phyloP scores from a whole-genome alignment of 2,113 vertebrate genomes.

The Nerophis lumbriciformis region DNA sequence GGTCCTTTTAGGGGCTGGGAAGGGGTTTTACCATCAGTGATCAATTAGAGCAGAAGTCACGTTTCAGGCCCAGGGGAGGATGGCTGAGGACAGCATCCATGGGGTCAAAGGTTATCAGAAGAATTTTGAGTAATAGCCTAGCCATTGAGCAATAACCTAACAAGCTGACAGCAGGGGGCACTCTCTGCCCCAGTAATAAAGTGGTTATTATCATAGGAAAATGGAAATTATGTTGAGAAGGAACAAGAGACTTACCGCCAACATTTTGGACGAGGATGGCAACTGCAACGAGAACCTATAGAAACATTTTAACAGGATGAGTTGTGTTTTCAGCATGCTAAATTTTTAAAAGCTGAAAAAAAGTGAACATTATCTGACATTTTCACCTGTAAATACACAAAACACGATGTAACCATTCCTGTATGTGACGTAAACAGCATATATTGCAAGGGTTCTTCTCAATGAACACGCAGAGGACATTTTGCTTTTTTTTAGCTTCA shows the following conservation, averaged over 20 bases:
- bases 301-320: conserved; percentile 33
- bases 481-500: no score
- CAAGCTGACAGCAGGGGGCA: conserved; percentile 47
- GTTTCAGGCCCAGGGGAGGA: conserved; percentile 50
- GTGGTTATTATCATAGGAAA: conserved; percentile 18
- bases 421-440: no score
- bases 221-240: conserved; percentile 2
- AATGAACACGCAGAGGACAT: no score
- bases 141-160: conserved; percentile 3
- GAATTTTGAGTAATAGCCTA: conserved; percentile 42
- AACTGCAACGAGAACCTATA: conserved; percentile 82
- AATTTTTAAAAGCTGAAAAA: neutral
- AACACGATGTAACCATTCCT: no score
- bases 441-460: no score
- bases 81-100: conserved; percentile 34
- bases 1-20: conserved; percentile 31
- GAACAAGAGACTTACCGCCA: conserved; percentile 79
- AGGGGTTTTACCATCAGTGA: conserved; percentile 58
- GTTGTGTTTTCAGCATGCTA: conserved; percentile 3
- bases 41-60: conserved; percentile 60
- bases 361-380: no score
- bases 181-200: conserved; percentile 32
- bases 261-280: conserved; percentile 91
- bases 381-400: no score
- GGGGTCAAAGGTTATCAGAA: conserved; percentile 59